phyloP scores from a whole-genome alignment of 2,888 invertebrate species.

The Tribolium freemani region DNA sequence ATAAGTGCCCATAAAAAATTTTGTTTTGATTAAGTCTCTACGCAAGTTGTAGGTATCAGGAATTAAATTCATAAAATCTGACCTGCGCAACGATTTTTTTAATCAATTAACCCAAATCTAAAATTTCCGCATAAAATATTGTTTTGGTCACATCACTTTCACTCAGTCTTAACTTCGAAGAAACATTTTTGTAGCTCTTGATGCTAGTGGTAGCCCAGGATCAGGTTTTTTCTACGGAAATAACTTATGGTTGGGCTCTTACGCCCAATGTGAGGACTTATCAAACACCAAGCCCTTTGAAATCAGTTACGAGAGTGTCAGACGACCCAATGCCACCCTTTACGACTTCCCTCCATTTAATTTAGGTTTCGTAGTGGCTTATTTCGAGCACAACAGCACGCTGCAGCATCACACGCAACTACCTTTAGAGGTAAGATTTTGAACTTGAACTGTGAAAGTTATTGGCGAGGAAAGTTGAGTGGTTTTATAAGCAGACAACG shows the following conservation, averaged over 20 bases:
- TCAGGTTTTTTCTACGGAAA: constrained; percentile 73
- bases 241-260: constrained; percentile 74
- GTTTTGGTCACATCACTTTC: constrained; percentile 4
- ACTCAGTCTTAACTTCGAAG: background rate
- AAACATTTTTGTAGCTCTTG: constrained; percentile 66
- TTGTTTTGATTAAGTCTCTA: no score
- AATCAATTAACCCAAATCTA: background rate
- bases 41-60: no score
- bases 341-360: constrained; percentile 66
- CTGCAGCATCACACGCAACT: constrained; percentile 65
- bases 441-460: constrained; percentile 42
- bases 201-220: constrained; percentile 72
- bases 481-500: constrained; percentile 23
- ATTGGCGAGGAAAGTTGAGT: constrained; percentile 22
- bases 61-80: no score
- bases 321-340: constrained; percentile 58
- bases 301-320: constrained; percentile 53
- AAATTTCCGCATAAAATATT: background rate
- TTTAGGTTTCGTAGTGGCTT: constrained; percentile 64
- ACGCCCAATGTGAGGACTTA: constrained; percentile 69
- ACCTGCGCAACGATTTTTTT: background rate
- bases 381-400: constrained; percentile 67
- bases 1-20: no score
- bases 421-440: constrained; percentile 64
- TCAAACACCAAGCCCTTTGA: constrained; percentile 57